phyloP scores from a whole-genome alignment of 2,797 vertebrate species.

The Tiaroga cobitis region DNA sequence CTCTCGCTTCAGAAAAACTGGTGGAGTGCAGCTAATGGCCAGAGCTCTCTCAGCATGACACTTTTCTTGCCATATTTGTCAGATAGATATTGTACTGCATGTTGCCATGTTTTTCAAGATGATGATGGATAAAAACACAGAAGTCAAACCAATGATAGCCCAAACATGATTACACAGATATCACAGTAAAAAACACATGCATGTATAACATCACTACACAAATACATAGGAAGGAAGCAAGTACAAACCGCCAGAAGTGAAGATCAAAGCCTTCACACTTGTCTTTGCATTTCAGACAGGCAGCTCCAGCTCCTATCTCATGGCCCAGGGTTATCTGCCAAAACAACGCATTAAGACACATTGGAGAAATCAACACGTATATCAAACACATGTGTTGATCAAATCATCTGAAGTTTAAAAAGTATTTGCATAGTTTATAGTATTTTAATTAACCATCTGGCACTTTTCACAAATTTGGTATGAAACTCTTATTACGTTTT shows the following conservation, averaged over 20 bases:
- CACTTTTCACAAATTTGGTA: background rate
- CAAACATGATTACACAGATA: background rate
- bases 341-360: constrained; percentile 42
- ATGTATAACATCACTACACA: background rate
- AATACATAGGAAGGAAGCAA: background rate
- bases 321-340: constrained; percentile 94
- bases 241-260: constrained; percentile 96
- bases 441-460: background rate
- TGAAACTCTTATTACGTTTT: background rate
- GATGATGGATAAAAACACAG: background rate
- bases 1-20: constrained; percentile 56
- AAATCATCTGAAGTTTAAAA: background rate
- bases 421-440: too few species aligned
- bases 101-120: background rate
- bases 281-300: constrained; percentile 96
- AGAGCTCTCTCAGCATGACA: background rate
- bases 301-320: constrained; percentile 92
- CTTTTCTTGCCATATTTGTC: background rate
- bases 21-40: constrained; percentile 45
- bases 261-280: constrained; percentile 98
- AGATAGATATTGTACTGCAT: background rate
- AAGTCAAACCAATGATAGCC: background rate
- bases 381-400: background rate
- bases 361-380: background rate
- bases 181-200: background rate